A percentile compares a stretch with the other conserved stretches of the same genome.
Conservation (phyloP, 2,797 vertebrate species). For the Eurystomus glaucurus region DNA sequence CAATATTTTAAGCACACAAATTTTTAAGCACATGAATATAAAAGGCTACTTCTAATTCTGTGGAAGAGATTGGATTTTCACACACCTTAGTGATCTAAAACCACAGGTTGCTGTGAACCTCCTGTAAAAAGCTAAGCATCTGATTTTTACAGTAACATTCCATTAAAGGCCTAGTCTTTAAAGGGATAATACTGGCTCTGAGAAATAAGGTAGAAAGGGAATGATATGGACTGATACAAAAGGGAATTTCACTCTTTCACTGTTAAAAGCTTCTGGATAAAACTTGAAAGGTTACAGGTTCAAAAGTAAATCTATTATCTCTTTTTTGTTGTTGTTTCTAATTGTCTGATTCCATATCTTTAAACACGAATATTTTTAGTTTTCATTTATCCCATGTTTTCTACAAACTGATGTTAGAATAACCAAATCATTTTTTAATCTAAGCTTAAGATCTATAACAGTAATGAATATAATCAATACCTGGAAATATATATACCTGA, state of each 20-base stretch:
- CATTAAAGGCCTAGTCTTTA: background rate
- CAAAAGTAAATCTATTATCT: background rate
- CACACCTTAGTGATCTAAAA: background rate
- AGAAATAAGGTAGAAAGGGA: background rate
- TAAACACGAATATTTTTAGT: background rate
- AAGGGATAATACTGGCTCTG: background rate
- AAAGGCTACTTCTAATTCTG: background rate
- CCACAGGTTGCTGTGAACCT: background rate
- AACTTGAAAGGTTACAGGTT: background rate
- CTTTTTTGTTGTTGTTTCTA: background rate
- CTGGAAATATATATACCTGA: background rate
- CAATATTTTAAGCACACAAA: background rate
- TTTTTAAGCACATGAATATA: background rate
- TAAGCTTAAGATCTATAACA: background rate
- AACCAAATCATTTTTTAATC: background rate
- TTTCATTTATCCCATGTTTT: background rate
- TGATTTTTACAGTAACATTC: background rate
- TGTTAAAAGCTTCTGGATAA: background rate
- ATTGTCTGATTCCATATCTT: background rate
- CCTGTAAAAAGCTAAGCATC: background rate
- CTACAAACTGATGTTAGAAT: background rate
- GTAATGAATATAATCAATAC: background rate
- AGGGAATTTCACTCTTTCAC: background rate
- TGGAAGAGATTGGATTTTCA: background rate
- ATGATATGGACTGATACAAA: background rate